These are phyloP conservation scores for Tribolium madens DNA, from an alignment of 1,140 invertebrate species.

Conservation along the genomic window DNA sequence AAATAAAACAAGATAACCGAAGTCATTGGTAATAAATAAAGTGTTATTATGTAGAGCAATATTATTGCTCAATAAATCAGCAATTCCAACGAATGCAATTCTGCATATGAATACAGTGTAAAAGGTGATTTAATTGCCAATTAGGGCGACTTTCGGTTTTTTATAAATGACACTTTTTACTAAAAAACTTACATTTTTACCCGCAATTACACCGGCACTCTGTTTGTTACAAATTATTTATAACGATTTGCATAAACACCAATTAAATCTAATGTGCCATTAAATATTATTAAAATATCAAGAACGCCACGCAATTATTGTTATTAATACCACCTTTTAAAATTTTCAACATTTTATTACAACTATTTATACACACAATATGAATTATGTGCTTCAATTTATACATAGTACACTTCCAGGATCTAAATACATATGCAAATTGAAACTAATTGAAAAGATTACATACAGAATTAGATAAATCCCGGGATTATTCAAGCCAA, in stretches of 20 bases:
- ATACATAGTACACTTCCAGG: background rate
- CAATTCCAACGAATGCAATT: slow-evolving; percentile 45
- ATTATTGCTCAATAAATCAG: slow-evolving; percentile 47
- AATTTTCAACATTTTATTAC: slow-evolving; percentile 24
- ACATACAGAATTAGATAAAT: too few species aligned
- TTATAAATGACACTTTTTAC: background rate
- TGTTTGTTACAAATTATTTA: slow-evolving; percentile 30
- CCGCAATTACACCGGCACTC: background rate
- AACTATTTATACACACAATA: background rate
- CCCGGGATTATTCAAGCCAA: too few species aligned
- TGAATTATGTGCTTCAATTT: background rate
- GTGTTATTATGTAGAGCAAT: slow-evolving; percentile 45
- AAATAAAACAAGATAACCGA: slow-evolving; percentile 39
- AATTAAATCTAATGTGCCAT: slow-evolving; percentile 31
- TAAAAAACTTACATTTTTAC: slow-evolving; percentile 3
- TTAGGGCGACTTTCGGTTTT: slow-evolving; percentile 30
- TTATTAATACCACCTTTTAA: slow-evolving; percentile 29
- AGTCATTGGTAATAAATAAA: slow-evolving; percentile 43
- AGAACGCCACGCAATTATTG: slow-evolving; percentile 26
- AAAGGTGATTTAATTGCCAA: slow-evolving; percentile 46
- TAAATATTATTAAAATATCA: slow-evolving; percentile 37
- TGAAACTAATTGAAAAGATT: too few species aligned
- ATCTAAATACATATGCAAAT: background rate
- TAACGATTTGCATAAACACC: slow-evolving; percentile 27
- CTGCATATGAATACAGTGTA: slow-evolving; percentile 45